Base-by-base conservation (phyloP, 2,113 vertebrate genomes). In the Hirundichthys speculiger region DNA sequence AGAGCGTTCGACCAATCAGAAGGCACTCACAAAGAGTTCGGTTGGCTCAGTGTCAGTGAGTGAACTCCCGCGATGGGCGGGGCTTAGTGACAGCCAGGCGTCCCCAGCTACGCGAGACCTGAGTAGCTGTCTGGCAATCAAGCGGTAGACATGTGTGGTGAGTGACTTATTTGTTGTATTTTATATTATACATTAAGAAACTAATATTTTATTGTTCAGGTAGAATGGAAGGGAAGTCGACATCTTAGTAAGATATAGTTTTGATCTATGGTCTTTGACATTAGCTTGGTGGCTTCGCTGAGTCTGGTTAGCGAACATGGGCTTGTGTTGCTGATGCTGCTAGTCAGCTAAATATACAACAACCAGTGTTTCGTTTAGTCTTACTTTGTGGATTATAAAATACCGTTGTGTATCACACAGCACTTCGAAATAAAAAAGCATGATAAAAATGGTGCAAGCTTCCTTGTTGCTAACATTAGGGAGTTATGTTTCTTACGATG, bases 71-170 rank as follows among this genome's bases (percentile, higher is more conserved):
- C 1, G 11, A 40, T 25, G 51, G 86, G 81, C 70, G 79, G 27
- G 45, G 25, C 40, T 5, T 34, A n/a, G n/a, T n/a, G n/a, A 5
- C 0, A 81, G 82, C 87, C 65, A 86, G 77, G 62, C 75, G 50
- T 68, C 75, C 60, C 42, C 46, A 55, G 77, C 68, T 54, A 45
- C 78, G 57, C 13, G 45, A 43, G 6, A 45, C 15, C 56, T 15
- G 69, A 79, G 57, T 76, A 79, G 58, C 65, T 73, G 71, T 46
- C 64, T 79, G 72, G 66, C 72, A 83, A 20, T 65, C 21, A 18
- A 53, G 24, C 46, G 34, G 86, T 11, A 89, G 78, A 82, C 85
- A 94, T 94, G 93, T 94, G 93, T 89, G 93, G 93, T 94, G 78
- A 93, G 93, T 91, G 50, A 9, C 9, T 18, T 6, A 12, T 14